A percentile compares a stretch with the other conserved stretches of the same genome.
Evolutionary conservation across 2,113 vertebrate species (phyloP).

Genomic region (Callipepla californica): DNA sequence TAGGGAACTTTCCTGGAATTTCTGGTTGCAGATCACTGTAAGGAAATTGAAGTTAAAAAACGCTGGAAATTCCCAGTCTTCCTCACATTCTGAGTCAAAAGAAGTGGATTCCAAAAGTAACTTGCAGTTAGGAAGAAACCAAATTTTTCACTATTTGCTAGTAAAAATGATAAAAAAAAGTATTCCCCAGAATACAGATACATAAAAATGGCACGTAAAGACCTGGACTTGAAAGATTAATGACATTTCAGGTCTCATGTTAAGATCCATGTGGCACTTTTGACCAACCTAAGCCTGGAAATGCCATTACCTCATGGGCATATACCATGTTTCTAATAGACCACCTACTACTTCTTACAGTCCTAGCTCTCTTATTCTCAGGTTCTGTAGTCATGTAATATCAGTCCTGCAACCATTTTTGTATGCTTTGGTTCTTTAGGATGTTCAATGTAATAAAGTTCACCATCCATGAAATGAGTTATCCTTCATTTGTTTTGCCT

Average conservation of each 20-base stretch:
- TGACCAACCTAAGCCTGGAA: neutral
- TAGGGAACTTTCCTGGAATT: neutral
- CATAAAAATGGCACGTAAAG: neutral
- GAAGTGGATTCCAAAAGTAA: neutral
- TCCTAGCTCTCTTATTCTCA: neutral
- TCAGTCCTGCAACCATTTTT: neutral
- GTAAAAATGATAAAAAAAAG: neutral
- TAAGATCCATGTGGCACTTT: neutral
- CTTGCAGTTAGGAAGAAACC: neutral
- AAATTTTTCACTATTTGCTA: neutral
- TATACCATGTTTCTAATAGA: neutral
- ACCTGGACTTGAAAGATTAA: neutral
- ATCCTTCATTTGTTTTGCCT: neutral
- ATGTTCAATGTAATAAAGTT: neutral
- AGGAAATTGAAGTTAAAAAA: slow-evolving; percentile 29
- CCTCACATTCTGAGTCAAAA: slow-evolving; percentile 23
- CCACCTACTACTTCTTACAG: neutral
- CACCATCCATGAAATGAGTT: neutral
- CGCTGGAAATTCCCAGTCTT: slow-evolving; percentile 6
- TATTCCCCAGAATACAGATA: neutral
- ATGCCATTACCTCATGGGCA: neutral
- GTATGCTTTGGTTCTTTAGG: neutral
- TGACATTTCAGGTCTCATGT: neutral
- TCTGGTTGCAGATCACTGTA: neutral
- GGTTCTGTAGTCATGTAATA: neutral